Evolutionary conservation across 2,888 invertebrate genomes (phyloP), one percentile per base, ranked within the genome.

Genomic region (Nomada goodeniana): DNA sequence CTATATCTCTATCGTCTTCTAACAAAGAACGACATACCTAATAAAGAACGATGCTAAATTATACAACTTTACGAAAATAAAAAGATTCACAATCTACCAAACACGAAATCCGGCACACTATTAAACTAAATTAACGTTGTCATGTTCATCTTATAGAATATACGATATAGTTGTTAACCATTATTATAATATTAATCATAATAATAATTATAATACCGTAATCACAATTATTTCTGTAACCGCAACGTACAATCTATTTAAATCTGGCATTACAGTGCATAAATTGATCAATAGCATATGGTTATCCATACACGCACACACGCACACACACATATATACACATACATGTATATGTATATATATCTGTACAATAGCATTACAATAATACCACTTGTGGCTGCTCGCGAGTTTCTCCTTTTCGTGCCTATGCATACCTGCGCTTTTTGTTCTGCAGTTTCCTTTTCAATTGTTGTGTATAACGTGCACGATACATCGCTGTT

Each of bases 71-170:
- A 65, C 44, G 73, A 36, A 76, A 84, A 75, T 60, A 36, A 74
- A 84, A 85, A 86, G 65, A 73, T 60, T 76, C 65, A 84, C 72
- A 75, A 75, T 73, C 87, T 91, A 90, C 82, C 72, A 79, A 90
- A 89, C 88, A 79, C 85, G 87, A 82, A 89, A 89, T 86, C 82
- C 71, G 68, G 65, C 57, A 79, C 68, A 74, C 88, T 89, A 89
- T 76, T 72, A 81, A 89, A 85, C 83, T 69, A 76, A 86, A 87
- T 75, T 69, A 57, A 61, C 67, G 18, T 69, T 71, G 47, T 36
- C 15, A 5, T 42, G 10, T 64, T 76, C 52, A 76, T 20, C 60
- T 69, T 83, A 76, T 61, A 80, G 52, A 64, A 18, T 74, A 55
- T 76, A 80, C 59, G 44, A 81, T 80, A 71, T 75, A 61, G 65